These are phyloP conservation scores for Saccostrea echinata DNA, from an alignment of 1,140 invertebrate species.

Conservation along the genomic window DNA sequence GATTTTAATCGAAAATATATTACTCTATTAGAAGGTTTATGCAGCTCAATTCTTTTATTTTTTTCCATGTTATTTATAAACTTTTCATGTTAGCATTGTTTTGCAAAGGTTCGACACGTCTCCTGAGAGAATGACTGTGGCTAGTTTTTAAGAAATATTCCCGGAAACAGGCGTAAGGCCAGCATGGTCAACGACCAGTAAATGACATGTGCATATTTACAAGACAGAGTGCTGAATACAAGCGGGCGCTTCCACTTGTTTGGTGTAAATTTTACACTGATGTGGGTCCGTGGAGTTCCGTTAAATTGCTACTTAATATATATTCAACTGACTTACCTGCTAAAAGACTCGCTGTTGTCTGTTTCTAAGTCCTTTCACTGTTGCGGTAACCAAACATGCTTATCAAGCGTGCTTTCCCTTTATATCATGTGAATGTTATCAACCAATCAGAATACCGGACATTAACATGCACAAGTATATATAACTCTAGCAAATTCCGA, in stretches of 20 bases:
- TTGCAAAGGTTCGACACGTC: too few relatives aligned
- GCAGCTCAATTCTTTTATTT: too few relatives aligned
- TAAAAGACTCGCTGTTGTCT: neutral
- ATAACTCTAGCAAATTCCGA: neutral
- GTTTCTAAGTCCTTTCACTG: constrained; percentile 27
- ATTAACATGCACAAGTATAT: neutral
- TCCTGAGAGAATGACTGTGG: too few relatives aligned
- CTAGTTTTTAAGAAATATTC: too few relatives aligned
- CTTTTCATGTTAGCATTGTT: too few relatives aligned
- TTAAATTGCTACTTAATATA: neutral
- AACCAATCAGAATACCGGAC: neutral
- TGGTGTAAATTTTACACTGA: neutral
- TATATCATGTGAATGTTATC: neutral
- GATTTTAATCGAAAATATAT: too few relatives aligned
- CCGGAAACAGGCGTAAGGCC: neutral
- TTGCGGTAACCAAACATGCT: constrained; percentile 29
- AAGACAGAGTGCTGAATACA: neutral
- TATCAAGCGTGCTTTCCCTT: constrained; percentile 15
- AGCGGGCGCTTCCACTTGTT: neutral
- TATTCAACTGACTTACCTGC: neutral
- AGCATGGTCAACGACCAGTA: constrained; percentile 1
- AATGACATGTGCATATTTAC: constrained; percentile 22
- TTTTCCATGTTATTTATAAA: too few relatives aligned
- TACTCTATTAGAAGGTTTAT: too few relatives aligned
- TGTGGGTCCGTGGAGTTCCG: neutral